A percentile compares a stretch with the other conserved stretches of the same genome.
phyloP scores from a whole-genome alignment of 2,888 invertebrate species.

The Sepiola atlantica region DNA sequence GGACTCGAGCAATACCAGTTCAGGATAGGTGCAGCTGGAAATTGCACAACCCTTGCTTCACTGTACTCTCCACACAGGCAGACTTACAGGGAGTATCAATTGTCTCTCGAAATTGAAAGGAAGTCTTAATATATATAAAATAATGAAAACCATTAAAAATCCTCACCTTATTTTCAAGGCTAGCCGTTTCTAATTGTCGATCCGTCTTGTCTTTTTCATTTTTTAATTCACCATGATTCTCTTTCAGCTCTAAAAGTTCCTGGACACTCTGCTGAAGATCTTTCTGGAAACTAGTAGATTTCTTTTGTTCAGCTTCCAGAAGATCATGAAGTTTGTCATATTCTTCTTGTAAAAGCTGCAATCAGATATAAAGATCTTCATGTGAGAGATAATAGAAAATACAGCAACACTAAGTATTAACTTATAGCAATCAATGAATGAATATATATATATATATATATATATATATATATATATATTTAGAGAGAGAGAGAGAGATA shows the following conservation, averaged over 20 bases:
- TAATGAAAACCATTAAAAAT: not conserved
- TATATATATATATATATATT: no score
- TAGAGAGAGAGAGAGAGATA: no score
- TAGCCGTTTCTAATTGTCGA: slow-evolving; percentile 56
- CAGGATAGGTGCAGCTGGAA: no score
- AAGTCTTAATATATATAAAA: not conserved
- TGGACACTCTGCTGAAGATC: slow-evolving; percentile 61
- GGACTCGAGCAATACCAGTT: no score
- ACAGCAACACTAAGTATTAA: not conserved
- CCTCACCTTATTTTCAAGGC: slow-evolving; percentile 60
- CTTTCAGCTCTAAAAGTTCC: slow-evolving; percentile 60
- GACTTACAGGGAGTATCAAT: no score
- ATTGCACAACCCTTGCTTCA: no score
- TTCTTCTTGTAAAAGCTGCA: slow-evolving; percentile 54
- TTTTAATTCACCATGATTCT: slow-evolving; percentile 56
- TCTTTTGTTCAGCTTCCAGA: slow-evolving; percentile 54
- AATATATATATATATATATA: no score
- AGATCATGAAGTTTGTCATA: slow-evolving; percentile 55
- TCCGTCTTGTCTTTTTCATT: slow-evolving; percentile 59
- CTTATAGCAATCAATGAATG: not conserved
- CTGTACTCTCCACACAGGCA: no score
- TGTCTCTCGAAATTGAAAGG: no score
- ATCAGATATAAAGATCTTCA: not conserved
- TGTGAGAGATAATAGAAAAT: not conserved
- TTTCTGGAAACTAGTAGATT: slow-evolving; percentile 53